Evolutionary conservation across 2,888 invertebrate genomes (phyloP), one percentile per base, ranked within the genome.

Genomic region (Rotaria socialis): DNA sequence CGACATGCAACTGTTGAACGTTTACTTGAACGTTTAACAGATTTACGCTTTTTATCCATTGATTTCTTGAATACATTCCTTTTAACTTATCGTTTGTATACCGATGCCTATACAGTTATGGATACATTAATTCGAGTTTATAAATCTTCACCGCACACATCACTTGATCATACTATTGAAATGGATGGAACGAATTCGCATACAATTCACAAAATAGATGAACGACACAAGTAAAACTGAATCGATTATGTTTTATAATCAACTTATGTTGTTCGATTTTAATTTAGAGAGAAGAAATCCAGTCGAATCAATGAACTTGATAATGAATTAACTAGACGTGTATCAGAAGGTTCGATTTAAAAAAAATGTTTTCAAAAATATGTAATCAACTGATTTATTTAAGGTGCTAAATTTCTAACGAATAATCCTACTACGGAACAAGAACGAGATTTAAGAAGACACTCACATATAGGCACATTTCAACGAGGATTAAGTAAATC

Each of bases 31-130:
- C 92, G 96, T 88, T 93, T 96, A 88, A 96, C 96, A 80, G 96
- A 96, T 91, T 93, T 96, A 60, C 93, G 96, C 80, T 96, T 96
- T 92, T 93, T 96, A 41, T 95, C 95, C 84, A 96, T 96, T 90
- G 96, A 96, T 92, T 96, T 96, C 92, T 93, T 96, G 88, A 96
- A 96, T 92, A 96, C 96, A 84, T 96, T 96, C 91, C 93, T 96
- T 85, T 93, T 96, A 87, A 96, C 96, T 0, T 96, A 96, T 91
- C 94, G 96, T 86, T 96, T 96, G 87, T 96, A 96, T 91, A 96
- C 96, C 27, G 95, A 95, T 90, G 95, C 95, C 0, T 94, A 95
- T 85, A 94, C 94, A 0, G 95, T 96, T 22, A 92, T 96, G 87
- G 95, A 96, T 89, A 95, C 96, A 1, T 93, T 96, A 67, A 95